A percentile compares a stretch with the other conserved stretches of the same genome.
Conservation (phyloP, 2,888 invertebrate genomes). For the Leptopilina drosophilae region DNA sequence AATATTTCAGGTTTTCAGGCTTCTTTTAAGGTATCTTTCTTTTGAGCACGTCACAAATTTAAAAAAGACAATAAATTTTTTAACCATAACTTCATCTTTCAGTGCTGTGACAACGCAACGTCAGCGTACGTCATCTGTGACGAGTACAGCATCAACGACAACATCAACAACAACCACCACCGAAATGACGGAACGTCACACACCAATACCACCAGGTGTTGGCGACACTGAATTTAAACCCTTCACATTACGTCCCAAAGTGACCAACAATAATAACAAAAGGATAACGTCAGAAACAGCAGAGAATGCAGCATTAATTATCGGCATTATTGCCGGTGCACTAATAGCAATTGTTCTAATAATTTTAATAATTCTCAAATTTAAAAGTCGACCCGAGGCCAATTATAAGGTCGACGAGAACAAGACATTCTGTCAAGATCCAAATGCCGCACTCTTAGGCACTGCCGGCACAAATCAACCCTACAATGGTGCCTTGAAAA, state of each 20-base stretch:
- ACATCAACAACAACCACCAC: conserved; percentile 63
- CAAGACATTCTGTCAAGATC: conserved; percentile 86
- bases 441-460: conserved; percentile 87
- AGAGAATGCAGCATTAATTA: conserved; percentile 87
- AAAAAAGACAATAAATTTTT: no score
- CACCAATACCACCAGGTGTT: conserved; percentile 69
- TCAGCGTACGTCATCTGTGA: conserved; percentile 65
- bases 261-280: conserved; percentile 73
- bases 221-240: conserved; percentile 50
- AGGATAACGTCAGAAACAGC: conserved; percentile 84
- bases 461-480: conserved; percentile 77
- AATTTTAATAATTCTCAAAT: conserved; percentile 92
- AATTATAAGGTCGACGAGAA: conserved; percentile 95
- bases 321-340: conserved; percentile 93
- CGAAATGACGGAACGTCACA: conserved; percentile 74
- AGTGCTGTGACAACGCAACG: conserved; percentile 67
- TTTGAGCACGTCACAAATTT: no score
- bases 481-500: conserved; percentile 73
- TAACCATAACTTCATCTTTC: conserved; percentile 41
- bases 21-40: no score
- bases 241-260: conserved; percentile 72
- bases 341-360: conserved; percentile 94
- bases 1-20: no score
- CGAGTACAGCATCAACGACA: conserved; percentile 57
- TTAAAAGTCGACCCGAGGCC: conserved; percentile 90